These are phyloP conservation scores for Cenopis cana DNA, from an alignment of 2,888 invertebrate genomes.

Conservation along the genomic window DNA sequence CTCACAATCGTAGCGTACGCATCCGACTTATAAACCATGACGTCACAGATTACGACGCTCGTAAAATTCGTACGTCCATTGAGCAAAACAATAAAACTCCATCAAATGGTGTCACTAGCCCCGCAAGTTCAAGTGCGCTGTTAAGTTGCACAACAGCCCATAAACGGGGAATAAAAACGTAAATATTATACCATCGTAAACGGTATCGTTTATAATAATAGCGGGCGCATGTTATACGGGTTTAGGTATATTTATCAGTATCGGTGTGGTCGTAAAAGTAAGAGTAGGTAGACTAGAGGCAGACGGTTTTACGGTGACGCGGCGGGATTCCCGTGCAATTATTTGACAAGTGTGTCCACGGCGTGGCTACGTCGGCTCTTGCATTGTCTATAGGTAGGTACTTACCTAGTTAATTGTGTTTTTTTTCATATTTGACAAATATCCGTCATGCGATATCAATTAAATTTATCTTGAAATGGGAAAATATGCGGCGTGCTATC, in stretches of 20 bases:
- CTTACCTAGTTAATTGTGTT: too few species aligned
- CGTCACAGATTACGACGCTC: constrained; percentile 80
- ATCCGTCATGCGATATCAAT: too few species aligned
- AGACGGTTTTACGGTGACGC: constrained; percentile 76
- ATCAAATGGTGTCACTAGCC: constrained; percentile 83
- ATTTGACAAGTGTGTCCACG: constrained; percentile 43
- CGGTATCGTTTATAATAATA: constrained; percentile 68
- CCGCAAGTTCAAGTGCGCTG: constrained; percentile 82
- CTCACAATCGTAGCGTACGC: constrained; percentile 63
- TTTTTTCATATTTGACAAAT: too few species aligned
- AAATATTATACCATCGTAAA: constrained; percentile 65
- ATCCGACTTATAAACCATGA: constrained; percentile 65
- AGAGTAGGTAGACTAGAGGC: constrained; percentile 79
- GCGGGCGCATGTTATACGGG: constrained; percentile 55
- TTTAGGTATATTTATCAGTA: constrained; percentile 80
- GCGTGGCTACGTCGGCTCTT: neutral
- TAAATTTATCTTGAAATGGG: too few species aligned
- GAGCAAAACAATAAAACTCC: constrained; percentile 81
- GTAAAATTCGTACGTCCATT: constrained; percentile 82
- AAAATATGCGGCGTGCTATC: too few species aligned
- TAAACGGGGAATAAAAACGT: constrained; percentile 81
- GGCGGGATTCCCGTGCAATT: constrained; percentile 34
- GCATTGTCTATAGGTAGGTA: neutral
- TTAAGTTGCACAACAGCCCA: constrained; percentile 81
- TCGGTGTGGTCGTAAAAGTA: constrained; percentile 76